phyloP scores from a whole-genome alignment of 2,113 vertebrate genomes.

The Lampris incognitus region DNA sequence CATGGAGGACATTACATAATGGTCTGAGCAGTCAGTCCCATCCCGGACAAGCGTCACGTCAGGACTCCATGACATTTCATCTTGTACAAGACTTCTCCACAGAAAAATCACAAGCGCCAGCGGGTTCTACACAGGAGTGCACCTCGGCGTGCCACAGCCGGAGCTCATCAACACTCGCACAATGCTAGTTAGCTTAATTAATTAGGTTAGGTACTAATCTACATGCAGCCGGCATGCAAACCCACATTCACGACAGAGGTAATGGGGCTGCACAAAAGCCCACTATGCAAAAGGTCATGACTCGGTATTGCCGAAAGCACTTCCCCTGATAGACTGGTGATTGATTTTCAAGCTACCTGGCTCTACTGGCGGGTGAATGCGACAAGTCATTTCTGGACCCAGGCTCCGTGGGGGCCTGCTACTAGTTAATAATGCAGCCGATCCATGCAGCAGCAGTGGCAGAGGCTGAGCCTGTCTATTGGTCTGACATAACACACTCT shows the following conservation, averaged over 20 bases:
- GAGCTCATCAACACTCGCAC: too few species aligned
- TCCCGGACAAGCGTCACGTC: neutral
- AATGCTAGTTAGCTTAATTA: too few species aligned
- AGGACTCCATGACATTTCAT: neutral
- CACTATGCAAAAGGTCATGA: neutral
- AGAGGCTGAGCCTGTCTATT: neutral
- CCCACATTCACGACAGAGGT: neutral
- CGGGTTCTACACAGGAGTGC: too few species aligned
- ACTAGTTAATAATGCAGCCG: slow-evolving; percentile 41
- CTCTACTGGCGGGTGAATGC: slow-evolving; percentile 4
- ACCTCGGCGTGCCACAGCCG: too few species aligned
- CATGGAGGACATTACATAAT: neutral
- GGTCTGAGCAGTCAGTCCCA: neutral
- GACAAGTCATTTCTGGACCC: slow-evolving; percentile 6
- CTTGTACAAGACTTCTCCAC: neutral
- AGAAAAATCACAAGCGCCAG: too few species aligned
- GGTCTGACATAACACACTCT: slow-evolving; percentile 6
- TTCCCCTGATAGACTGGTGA: neutral
- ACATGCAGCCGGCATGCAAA: neutral
- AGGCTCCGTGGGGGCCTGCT: neutral
- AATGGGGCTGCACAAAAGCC: neutral
- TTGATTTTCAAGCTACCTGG: neutral
- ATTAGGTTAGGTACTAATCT: slow-evolving; percentile 1
- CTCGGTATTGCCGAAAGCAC: neutral
- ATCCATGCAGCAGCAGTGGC: slow-evolving; percentile 16